Evolutionary conservation across 2,113 vertebrate genomes (phyloP).

Genomic region (Charina bottae): DNA sequence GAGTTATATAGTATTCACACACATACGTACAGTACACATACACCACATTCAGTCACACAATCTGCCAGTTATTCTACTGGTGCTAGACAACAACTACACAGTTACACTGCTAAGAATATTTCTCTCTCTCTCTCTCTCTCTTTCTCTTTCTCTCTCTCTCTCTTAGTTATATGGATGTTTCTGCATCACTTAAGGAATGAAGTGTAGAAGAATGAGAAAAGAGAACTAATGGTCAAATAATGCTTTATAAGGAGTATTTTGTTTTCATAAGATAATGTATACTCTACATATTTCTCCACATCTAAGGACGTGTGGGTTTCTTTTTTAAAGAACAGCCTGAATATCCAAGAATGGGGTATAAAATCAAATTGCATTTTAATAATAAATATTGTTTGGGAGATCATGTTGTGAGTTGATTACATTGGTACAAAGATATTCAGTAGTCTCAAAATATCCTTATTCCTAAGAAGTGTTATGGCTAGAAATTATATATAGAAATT

Average conservation of each 20-base stretch:
- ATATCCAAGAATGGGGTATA: neutral
- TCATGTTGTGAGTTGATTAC: neutral
- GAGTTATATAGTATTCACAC: neutral
- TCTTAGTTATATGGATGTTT: neutral
- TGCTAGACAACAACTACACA: neutral
- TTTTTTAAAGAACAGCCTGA: constrained; percentile 5
- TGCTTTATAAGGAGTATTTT: neutral
- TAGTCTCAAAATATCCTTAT: neutral
- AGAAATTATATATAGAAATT: neutral
- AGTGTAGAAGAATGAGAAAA: constrained; percentile 34
- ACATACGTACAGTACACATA: neutral
- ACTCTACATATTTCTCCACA: constrained; percentile 17
- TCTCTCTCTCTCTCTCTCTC: neutral
- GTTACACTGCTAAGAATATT: neutral
- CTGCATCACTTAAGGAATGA: neutral
- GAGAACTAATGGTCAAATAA: constrained; percentile 21
- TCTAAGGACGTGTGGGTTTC: neutral
- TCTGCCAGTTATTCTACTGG: neutral
- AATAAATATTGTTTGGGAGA: neutral
- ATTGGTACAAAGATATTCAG: neutral
- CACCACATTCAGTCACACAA: neutral
- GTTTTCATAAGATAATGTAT: neutral
- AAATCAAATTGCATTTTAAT: neutral
- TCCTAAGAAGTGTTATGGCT: neutral
- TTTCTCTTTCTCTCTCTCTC: neutral